Evolutionary conservation across 2,888 invertebrate genomes (phyloP).

Genomic region (Bursaphelenchus okinawaensis): DNA sequence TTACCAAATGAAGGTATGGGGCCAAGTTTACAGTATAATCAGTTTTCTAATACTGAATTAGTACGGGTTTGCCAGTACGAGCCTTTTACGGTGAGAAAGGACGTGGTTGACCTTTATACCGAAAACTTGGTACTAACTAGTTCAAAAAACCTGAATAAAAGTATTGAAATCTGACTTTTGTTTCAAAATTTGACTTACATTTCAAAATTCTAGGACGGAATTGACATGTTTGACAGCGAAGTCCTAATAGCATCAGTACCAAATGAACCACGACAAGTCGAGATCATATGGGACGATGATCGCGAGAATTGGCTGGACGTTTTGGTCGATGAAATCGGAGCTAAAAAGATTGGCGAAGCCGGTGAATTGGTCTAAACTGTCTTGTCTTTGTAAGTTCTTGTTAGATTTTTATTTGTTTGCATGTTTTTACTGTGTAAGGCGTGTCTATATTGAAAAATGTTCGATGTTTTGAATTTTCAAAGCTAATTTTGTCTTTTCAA

Average conservation of each 20-base stretch:
- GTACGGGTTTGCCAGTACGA: too few relatives aligned
- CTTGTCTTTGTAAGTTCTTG: not conserved
- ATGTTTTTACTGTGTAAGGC: not conserved
- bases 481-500: too few relatives aligned
- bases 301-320: conserved; percentile 38
- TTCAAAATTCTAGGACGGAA: conserved; percentile 38
- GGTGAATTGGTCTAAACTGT: not conserved
- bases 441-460: not conserved
- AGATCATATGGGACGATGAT: conserved; percentile 49
- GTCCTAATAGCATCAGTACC: conserved; percentile 30
- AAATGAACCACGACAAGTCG: conserved; percentile 28
- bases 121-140: too few relatives aligned
- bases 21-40: too few relatives aligned
- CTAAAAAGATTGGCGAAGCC: conserved; percentile 1
- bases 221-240: conserved; percentile 52
- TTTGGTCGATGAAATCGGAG: conserved; percentile 22
- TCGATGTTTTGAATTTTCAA: too few relatives aligned
- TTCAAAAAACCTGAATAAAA: too few relatives aligned
- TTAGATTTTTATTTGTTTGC: not conserved
- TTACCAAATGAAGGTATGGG: too few relatives aligned
- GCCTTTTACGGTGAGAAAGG: too few relatives aligned
- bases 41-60: too few relatives aligned
- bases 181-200: conserved; percentile 4
- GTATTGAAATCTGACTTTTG: too few relatives aligned
- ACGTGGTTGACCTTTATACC: too few relatives aligned